A percentile compares a stretch with the other conserved stretches of the same genome.
These are phyloP conservation scores for Sturnira hondurensis DNA, from an alignment of 2,113 vertebrate species.

Conservation along the genomic window DNA sequence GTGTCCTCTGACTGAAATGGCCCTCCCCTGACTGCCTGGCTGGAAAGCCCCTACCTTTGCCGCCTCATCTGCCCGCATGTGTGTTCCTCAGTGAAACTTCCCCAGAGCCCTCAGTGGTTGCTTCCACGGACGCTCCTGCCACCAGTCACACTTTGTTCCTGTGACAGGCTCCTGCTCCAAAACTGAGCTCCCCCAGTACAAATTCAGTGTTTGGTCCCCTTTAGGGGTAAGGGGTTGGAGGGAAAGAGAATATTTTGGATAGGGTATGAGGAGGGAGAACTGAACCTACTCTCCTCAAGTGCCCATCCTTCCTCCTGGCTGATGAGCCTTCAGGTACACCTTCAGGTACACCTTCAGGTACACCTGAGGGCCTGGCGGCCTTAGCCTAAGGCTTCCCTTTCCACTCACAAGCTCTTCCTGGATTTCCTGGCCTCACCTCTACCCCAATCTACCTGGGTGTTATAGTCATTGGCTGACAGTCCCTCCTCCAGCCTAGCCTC, in stretches of 20 bases:
- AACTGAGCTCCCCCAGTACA: not conserved
- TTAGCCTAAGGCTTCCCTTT: not conserved
- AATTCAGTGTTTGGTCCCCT: not conserved
- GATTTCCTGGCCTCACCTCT: not conserved
- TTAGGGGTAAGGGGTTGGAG: not conserved
- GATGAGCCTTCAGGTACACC: too few relatives aligned
- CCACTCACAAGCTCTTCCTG: not conserved
- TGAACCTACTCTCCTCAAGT: not conserved
- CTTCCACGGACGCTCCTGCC: not conserved
- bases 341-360: fast-evolving
- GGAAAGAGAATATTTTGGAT: not conserved
- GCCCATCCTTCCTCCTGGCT: not conserved
- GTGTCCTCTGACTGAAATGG: not conserved
- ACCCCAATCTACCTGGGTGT: not conserved
- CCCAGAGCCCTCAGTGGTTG: not conserved
- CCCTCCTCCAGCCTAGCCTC: not conserved
- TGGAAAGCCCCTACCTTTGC: not conserved
- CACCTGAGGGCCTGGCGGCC: not conserved
- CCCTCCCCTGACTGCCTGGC: too few relatives aligned
- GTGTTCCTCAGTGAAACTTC: not conserved
- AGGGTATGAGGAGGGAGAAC: too few relatives aligned
- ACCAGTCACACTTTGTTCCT: not conserved
- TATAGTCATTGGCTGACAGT: not conserved
- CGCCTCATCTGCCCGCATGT: not conserved
- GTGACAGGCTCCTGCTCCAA: not conserved